phyloP scores from a whole-genome alignment of 2,113 vertebrate genomes.

The Dryoscopus gambensis region DNA sequence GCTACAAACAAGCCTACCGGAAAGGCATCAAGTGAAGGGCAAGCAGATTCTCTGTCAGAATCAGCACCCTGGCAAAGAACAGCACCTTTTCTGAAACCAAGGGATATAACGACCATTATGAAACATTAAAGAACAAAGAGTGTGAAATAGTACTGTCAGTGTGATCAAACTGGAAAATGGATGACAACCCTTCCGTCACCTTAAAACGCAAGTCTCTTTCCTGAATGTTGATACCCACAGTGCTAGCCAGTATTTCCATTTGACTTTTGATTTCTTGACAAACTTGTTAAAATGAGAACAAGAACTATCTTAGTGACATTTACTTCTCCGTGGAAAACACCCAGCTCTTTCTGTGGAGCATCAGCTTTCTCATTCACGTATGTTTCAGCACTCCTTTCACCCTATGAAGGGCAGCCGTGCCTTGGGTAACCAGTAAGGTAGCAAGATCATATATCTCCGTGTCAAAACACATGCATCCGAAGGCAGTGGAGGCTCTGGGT shows the following conservation, averaged over 20 bases:
- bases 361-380: background rate
- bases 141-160: background rate
- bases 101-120: background rate
- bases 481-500: background rate
- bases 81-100: background rate
- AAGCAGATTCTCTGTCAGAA: background rate
- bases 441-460: background rate
- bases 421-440: background rate
- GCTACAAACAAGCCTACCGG: background rate
- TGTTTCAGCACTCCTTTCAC: background rate
- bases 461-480: background rate
- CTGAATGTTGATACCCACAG: background rate
- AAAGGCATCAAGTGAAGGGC: background rate
- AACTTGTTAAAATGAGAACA: background rate
- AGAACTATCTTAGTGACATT: background rate
- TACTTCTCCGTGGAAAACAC: background rate
- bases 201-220: background rate
- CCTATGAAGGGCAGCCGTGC: background rate
- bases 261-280: background rate
- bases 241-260: background rate
- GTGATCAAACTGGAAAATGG: background rate
- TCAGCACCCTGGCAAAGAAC: background rate
- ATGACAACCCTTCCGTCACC: background rate
- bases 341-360: background rate
- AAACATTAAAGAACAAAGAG: background rate